phyloP scores from a whole-genome alignment of 2,888 invertebrate genomes.

The Drosophila ustulata region DNA sequence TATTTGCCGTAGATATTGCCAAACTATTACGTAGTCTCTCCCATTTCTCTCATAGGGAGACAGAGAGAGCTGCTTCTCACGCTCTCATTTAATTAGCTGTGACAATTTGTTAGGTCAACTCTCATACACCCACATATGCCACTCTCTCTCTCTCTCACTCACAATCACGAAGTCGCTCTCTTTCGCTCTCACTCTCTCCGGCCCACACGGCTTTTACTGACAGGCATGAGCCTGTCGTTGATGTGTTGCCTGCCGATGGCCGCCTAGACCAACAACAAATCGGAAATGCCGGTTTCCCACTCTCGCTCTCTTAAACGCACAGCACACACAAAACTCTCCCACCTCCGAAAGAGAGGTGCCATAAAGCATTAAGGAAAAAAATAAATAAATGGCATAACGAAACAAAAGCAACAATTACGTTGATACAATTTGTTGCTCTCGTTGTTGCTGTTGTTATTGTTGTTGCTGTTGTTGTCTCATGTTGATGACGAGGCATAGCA shows the following conservation, averaged over 20 bases:
- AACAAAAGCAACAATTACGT: constrained; percentile 54
- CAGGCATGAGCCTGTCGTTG: constrained; percentile 29
- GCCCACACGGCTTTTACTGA: constrained; percentile 44
- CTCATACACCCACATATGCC: constrained; percentile 15
- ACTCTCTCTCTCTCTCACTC: neutral
- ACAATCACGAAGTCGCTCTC: neutral
- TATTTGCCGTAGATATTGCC: constrained; percentile 14
- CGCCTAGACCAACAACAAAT: constrained; percentile 43
- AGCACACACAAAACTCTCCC: constrained; percentile 14
- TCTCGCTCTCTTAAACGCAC: constrained; percentile 41
- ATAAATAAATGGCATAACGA: constrained; percentile 38
- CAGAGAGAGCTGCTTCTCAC: constrained; percentile 10
- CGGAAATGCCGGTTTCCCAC: constrained; percentile 62
- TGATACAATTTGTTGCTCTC: constrained; percentile 35
- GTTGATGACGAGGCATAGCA: constrained; percentile 55
- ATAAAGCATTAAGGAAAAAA: constrained; percentile 27
- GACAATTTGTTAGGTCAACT: constrained; percentile 41
- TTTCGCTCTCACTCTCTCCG: constrained; percentile 4
- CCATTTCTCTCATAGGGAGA: neutral
- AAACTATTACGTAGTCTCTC: constrained; percentile 25
- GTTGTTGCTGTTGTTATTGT: constrained; percentile 11
- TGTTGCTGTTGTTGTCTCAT: constrained; percentile 13
- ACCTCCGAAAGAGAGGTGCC: constrained; percentile 24
- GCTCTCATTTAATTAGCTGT: constrained; percentile 38
- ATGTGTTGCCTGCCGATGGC: constrained; percentile 11